Conservation (phyloP, 1,140 invertebrate genomes). For the Rhagoletis pomonella region DNA sequence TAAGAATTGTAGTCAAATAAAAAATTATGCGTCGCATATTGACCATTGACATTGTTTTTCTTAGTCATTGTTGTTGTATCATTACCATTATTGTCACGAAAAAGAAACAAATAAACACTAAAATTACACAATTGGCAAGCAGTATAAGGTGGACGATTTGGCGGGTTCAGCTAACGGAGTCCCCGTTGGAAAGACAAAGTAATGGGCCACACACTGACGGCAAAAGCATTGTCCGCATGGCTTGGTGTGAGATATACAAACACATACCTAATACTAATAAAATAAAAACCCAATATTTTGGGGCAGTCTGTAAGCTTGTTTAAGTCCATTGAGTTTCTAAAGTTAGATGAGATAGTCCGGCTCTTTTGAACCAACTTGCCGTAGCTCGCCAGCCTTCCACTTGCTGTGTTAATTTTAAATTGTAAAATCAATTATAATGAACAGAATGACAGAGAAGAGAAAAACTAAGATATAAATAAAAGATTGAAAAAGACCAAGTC, state of each 20-base stretch:
- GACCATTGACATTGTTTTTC: conserved; percentile 17
- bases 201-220: background rate
- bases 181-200: background rate
- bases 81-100: conserved; percentile 13
- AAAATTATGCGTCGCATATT: background rate
- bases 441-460: background rate
- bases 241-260: too few relatives aligned
- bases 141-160: background rate
- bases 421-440: conserved; percentile 52
- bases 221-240: background rate
- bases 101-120: conserved; percentile 33
- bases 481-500: background rate
- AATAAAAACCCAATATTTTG: too few relatives aligned
- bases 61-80: conserved; percentile 29
- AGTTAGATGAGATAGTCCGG: background rate
- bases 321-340: too few relatives aligned
- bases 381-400: background rate
- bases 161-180: too few relatives aligned
- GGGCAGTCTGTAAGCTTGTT: too few relatives aligned
- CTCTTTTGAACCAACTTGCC: background rate
- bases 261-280: too few relatives aligned
- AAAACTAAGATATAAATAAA: background rate
- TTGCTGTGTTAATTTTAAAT: background rate
- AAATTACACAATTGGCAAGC: conserved; percentile 24
- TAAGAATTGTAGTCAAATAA: conserved; percentile 27